Evolutionary conservation across 2,797 vertebrate genomes (phyloP).

Genomic region (Hemitrygon akajei): DNA sequence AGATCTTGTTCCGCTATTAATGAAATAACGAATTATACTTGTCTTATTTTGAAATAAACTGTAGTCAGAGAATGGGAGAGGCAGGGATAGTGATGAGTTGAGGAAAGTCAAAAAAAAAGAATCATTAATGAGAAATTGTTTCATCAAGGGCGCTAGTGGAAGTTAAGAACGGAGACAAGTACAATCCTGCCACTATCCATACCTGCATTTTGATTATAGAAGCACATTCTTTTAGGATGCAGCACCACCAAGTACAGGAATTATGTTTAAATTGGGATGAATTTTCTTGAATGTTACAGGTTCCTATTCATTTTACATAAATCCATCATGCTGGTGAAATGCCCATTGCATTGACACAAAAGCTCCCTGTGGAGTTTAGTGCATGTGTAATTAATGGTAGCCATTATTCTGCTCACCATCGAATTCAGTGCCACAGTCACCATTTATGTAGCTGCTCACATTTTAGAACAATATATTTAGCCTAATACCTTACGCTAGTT

Average conservation of each 20-base stretch:
- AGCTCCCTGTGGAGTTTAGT: too few relatives aligned
- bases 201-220: neutral
- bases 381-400: too few relatives aligned
- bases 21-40: neutral
- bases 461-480: too few relatives aligned
- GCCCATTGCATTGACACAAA: too few relatives aligned
- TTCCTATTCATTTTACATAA: neutral
- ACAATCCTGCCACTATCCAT: neutral
- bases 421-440: too few relatives aligned
- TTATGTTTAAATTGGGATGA: neutral
- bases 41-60: too few relatives aligned
- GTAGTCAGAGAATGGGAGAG: too few relatives aligned
- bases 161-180: neutral
- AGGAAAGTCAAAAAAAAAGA: neutral
- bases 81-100: too few relatives aligned
- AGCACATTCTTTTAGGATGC: neutral
- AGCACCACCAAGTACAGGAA: neutral
- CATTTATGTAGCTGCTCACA: too few relatives aligned
- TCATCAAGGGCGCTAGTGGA: neutral
- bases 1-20: neutral
- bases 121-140: neutral
- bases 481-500: too few relatives aligned
- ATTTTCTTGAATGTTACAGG: neutral
- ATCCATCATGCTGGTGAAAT: too few relatives aligned
- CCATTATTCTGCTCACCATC: too few relatives aligned